Evolutionary conservation across 2,113 vertebrate species (phyloP).

Genomic region (Crocuta crocuta): DNA sequence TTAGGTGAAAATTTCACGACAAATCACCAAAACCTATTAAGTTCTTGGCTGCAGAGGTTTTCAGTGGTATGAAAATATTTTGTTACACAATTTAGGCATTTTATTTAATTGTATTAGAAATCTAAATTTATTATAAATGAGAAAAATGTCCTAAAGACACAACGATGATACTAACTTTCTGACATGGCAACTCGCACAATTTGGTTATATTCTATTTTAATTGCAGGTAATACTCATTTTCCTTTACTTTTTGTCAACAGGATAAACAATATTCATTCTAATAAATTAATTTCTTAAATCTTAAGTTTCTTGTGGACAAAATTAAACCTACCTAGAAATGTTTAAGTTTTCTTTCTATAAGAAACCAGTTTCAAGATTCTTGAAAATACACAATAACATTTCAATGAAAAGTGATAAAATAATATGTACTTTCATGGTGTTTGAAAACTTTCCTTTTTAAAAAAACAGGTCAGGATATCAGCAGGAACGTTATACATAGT

Average conservation of each 20-base stretch:
- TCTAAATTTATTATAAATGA: constrained; percentile 2
- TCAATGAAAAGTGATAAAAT: constrained; percentile 18
- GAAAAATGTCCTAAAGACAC: not conserved
- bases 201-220: constrained; percentile 26
- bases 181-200: constrained; percentile 7
- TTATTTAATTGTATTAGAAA: constrained; percentile 38
- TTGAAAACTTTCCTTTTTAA: not conserved
- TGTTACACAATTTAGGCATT: constrained; percentile 40
- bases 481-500: not conserved
- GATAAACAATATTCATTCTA: not conserved
- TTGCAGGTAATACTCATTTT: not conserved
- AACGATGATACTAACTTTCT: not conserved
- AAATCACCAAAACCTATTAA: not conserved
- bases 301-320: constrained; percentile 23
- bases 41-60: not conserved
- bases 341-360: not conserved
- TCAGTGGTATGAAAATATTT: not conserved
- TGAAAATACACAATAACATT: not conserved
- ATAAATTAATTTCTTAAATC: not conserved
- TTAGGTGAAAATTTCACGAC: not conserved
- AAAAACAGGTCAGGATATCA: not conserved
- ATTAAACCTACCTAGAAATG: constrained; percentile 24
- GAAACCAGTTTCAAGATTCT: not conserved
- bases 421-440: not conserved
- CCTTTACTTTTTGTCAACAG: not conserved